Conservation (phyloP, 1,140 invertebrate species). For the Drosophila nannoptera region DNA sequence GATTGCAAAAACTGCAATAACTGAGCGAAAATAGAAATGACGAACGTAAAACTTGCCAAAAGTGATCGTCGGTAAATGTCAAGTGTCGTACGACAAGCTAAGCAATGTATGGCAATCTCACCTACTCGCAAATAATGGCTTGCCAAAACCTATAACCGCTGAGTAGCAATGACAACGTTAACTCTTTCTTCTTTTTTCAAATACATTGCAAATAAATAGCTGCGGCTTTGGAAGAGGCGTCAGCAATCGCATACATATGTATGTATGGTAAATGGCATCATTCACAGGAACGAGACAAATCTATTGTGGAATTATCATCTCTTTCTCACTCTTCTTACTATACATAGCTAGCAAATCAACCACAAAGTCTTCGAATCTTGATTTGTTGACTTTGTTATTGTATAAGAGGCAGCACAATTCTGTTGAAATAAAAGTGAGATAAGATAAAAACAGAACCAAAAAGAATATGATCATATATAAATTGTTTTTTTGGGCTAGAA, state of each 20-base stretch:
- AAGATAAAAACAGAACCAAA: constrained; percentile 41
- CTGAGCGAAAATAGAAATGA: constrained; percentile 67
- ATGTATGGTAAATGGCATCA: constrained; percentile 19
- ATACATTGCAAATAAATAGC: constrained; percentile 27
- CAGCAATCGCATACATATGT: constrained; percentile 7
- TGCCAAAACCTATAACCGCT: constrained; percentile 27
- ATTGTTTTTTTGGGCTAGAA: constrained; percentile 19
- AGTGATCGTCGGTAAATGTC: constrained; percentile 57
- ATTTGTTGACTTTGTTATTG: constrained; percentile 27
- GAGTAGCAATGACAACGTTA: constrained; percentile 19
- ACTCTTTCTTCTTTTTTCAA: constrained; percentile 13
- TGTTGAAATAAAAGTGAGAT: constrained; percentile 49
- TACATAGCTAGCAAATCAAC: constrained; percentile 13
- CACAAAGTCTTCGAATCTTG: constrained; percentile 25
- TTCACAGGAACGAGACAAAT: constrained; percentile 39
- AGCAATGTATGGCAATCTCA: constrained; percentile 8
- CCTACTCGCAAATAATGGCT: constrained; percentile 17
- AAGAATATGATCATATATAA: constrained; percentile 26
- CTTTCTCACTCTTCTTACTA: constrained; percentile 9
- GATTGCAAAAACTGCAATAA: constrained; percentile 39
- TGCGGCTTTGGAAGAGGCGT: constrained; percentile 4
- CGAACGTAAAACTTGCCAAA: constrained; percentile 29
- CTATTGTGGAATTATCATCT: constrained; percentile 18
- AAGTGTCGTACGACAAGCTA: constrained; percentile 44
- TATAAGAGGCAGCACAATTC: constrained; percentile 25